A percentile compares a stretch with the other conserved stretches of the same genome.
These are phyloP conservation scores for Bombus sylvicola DNA, from an alignment of 1,140 invertebrate genomes.

Conservation along the genomic window DNA sequence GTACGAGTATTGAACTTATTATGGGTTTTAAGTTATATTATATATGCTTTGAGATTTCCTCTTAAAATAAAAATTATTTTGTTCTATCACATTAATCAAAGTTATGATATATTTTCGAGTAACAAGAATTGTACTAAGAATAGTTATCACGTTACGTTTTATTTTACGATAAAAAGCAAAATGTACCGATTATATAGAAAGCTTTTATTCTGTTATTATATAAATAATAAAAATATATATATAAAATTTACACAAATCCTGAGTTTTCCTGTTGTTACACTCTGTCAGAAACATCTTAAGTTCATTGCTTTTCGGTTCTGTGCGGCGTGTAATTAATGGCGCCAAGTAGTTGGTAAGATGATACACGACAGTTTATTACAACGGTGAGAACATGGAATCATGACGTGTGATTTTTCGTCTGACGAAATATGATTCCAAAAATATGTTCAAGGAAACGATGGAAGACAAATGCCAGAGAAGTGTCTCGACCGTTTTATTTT, in stretches of 20 bases:
- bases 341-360: neutral
- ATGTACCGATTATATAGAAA: slow-evolving; percentile 19
- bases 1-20: neutral
- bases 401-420: slow-evolving; percentile 42
- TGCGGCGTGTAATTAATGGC: neutral
- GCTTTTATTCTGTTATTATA: slow-evolving; percentile 52
- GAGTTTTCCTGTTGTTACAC: neutral
- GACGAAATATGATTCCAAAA: slow-evolving; percentile 53
- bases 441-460: slow-evolving; percentile 56
- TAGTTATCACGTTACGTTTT: slow-evolving; percentile 22
- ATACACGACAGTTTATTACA: slow-evolving; percentile 26
- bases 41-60: neutral
- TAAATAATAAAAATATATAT: slow-evolving; percentile 22
- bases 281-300: neutral
- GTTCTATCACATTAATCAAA: slow-evolving; percentile 12
- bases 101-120: slow-evolving; percentile 17
- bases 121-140: slow-evolving; percentile 13
- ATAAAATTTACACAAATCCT: slow-evolving; percentile 5
- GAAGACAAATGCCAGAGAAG: slow-evolving; percentile 36
- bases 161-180: slow-evolving; percentile 10
- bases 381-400: slow-evolving; percentile 33
- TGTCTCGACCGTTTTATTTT: slow-evolving; percentile 17
- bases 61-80: slow-evolving; percentile 14
- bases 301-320: neutral
- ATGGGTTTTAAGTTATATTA: neutral